phyloP scores from a whole-genome alignment of 2,888 invertebrate species.

The Julus scandinavius region DNA sequence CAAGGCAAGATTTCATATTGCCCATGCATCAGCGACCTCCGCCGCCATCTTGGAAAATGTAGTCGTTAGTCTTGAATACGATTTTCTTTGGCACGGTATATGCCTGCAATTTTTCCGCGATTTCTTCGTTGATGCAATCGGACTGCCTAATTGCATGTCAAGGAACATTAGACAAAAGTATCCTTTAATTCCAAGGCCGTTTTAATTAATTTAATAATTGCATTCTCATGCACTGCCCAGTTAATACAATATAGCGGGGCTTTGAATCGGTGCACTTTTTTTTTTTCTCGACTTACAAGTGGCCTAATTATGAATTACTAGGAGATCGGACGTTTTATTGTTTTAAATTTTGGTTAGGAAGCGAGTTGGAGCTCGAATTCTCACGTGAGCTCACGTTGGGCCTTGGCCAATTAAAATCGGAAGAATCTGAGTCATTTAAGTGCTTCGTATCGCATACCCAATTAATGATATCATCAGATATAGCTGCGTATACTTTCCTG shows the following conservation, averaged over 20 bases:
- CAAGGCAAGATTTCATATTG: too few species aligned
- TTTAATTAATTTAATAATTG: constrained; percentile 3
- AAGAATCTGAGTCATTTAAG: not conserved
- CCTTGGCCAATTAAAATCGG: constrained; percentile 2
- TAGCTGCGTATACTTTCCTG: too few species aligned
- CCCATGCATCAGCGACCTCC: too few species aligned
- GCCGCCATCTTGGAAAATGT: too few species aligned
- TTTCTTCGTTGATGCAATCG: not conserved
- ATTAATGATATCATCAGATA: not conserved
- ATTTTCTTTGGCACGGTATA: too few species aligned
- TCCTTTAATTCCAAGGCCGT: not conserved
- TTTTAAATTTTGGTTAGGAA: not conserved
- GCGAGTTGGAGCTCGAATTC: not conserved
- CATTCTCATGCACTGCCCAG: not conserved
- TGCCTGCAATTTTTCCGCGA: too few species aligned
- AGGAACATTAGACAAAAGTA: constrained; percentile 18
- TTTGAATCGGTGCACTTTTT: not conserved
- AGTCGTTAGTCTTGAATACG: too few species aligned
- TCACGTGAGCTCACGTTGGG: not conserved
- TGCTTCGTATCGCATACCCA: not conserved
- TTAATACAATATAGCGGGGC: not conserved
- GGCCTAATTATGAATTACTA: not conserved
- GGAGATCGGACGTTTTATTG: not conserved
- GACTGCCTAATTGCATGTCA: not conserved
- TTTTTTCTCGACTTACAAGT: not conserved